Base-by-base conservation (phyloP, 30 jellyfish, hydroid and myxozoan genomes). In the Aurelia aurita region DNA sequence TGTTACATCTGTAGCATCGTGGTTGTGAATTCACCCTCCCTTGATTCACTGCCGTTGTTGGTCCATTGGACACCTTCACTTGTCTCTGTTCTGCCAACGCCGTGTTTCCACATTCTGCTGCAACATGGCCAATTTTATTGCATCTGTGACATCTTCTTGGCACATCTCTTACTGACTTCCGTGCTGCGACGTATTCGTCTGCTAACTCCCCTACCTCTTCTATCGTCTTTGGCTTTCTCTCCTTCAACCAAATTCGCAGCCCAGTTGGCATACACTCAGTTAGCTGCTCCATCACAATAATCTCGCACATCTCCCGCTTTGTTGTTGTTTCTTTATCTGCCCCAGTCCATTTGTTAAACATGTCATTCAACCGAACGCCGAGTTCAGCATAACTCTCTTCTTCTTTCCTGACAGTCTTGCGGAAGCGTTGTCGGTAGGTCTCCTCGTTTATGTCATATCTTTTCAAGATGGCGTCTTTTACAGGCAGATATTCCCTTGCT, bases 111-210 rank as follows among this genome's bases (percentile, higher is more conserved):
- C 76, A 64, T 27, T 64, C 76, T 21, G 76, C 76, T 20, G 76
- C 76, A 26, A 64, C 23, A 27, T 64, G 76, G 54, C 76, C 76
- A 20, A 64, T 26, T 15, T 64, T 22, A 3, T 64, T 64, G 44
- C 74, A 64, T 13, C 53, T 21, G n/a, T 22, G 76, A 64, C 76
- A 64, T 64, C 76, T 16, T 64, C 53, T 27, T 64, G 76, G 76
- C 76, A 64, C 76, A 25, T 64, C 76, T 16, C 23, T 64, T 64
- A 49, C 21, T 64, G 76, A 64, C 76, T 64, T 22, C 13, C 54
- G 16, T 22, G 76, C 76, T 15, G 76, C 27, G 2, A 62, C 29
- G 44, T 62, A 62, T 11, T 62, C 23, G 16, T 62, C 74, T 62
- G 74, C 74, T 21, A 22, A 51, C 43, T 62, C 74, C 74, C 74